Conservation (phyloP, 2,888 invertebrate genomes). For the Xylota sylvarum region DNA sequence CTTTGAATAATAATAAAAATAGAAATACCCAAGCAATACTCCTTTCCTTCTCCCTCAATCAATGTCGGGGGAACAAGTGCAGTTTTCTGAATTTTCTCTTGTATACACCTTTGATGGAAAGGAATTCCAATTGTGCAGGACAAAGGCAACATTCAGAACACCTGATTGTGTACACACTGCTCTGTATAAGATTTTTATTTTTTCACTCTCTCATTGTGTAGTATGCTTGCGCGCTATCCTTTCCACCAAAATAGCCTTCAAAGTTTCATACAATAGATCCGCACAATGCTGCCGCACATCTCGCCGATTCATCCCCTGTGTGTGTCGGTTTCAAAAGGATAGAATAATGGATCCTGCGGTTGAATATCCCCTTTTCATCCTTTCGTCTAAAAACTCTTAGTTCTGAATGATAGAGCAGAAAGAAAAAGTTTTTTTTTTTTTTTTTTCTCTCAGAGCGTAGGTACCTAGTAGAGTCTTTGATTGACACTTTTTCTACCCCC, state of each 20-base stretch:
- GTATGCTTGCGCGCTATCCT: constrained; percentile 28
- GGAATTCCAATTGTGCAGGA: constrained; percentile 67
- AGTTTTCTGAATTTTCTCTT: constrained; percentile 55
- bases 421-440: background rate
- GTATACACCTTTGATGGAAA: constrained; percentile 56
- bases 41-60: constrained; percentile 42
- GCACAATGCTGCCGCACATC: constrained; percentile 48
- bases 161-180: constrained; percentile 66
- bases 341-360: constrained; percentile 53
- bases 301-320: constrained; percentile 38
- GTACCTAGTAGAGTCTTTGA: constrained; percentile 33
- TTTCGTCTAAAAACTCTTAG: constrained; percentile 24
- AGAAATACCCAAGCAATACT: constrained; percentile 1
- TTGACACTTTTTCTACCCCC: constrained; percentile 55
- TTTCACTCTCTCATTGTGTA: constrained; percentile 38
- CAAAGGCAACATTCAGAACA: constrained; percentile 69
- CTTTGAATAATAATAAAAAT: constrained; percentile 16
- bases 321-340: constrained; percentile 26
- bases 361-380: constrained; percentile 46
- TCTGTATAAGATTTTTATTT: constrained; percentile 36
- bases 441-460: background rate
- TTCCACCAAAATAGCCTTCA: constrained; percentile 66
- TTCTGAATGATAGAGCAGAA: constrained; percentile 42
- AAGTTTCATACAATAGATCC: constrained; percentile 71
- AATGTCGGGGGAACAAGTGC: constrained; percentile 68